Evolutionary conservation across 1,140 invertebrate genomes (phyloP).

Genomic region (Drosophila ananassae): DNA sequence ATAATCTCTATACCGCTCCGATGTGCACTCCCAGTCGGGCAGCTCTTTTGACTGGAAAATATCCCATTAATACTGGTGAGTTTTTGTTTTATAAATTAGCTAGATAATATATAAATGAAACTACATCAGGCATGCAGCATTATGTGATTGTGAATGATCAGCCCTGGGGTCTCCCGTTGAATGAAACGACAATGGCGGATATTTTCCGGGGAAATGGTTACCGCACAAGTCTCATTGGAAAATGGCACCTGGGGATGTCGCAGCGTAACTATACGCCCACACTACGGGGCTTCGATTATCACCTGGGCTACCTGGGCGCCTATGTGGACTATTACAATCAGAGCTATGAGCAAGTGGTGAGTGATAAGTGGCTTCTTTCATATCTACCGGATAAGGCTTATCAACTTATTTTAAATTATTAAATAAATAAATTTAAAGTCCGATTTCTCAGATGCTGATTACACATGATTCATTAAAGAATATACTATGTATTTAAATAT

Average conservation of each 20-base stretch:
- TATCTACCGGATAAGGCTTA: neutral
- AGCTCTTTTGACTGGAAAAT: constrained; percentile 92
- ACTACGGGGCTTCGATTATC: constrained; percentile 91
- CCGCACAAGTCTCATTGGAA: constrained; percentile 92
- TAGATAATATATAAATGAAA: neutral
- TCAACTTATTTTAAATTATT: neutral
- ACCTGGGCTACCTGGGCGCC: constrained; percentile 93
- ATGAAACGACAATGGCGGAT: constrained; percentile 90
- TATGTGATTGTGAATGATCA: constrained; percentile 89
- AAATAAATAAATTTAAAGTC: neutral
- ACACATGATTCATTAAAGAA: neutral
- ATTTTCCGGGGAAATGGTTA: constrained; percentile 91
- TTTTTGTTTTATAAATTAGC: neutral
- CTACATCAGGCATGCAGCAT: constrained; percentile 90
- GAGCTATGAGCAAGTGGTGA: constrained; percentile 86
- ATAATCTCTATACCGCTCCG: constrained; percentile 90
- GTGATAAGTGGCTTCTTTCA: neutral
- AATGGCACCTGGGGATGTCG: constrained; percentile 94
- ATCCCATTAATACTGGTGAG: constrained; percentile 91
- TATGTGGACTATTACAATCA: constrained; percentile 94
- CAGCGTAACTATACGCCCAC: constrained; percentile 90
- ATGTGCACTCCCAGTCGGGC: constrained; percentile 91
- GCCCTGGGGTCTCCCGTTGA: constrained; percentile 90
- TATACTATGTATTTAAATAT: neutral
- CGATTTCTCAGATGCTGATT: neutral